Percentiles rank a stretch among this genome's conserved stretches.
phyloP scores from a whole-genome alignment of 2,113 vertebrate species.

The Todiramphus chloris region DNA sequence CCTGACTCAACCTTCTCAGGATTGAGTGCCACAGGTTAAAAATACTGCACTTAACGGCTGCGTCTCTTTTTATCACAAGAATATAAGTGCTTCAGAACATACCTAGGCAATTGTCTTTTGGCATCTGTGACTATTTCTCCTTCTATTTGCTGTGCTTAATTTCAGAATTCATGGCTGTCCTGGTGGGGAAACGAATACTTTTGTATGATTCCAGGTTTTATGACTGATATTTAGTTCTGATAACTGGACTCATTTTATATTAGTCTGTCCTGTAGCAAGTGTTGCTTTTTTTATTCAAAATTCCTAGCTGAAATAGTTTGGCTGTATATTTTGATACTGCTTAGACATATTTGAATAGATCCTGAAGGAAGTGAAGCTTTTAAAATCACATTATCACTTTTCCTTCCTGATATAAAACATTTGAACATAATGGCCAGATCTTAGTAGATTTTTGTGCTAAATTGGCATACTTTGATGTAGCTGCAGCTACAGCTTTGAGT shows the following conservation, averaged over 20 bases:
- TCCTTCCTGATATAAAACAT: neutral
- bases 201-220: neutral
- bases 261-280: neutral
- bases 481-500: neutral
- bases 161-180: neutral
- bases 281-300: neutral
- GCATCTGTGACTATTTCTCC: neutral
- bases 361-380: neutral
- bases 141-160: neutral
- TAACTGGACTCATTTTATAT: neutral
- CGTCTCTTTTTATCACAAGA: accelerated
- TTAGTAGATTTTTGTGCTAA: neutral
- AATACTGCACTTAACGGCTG: neutral
- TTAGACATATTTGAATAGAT: neutral
- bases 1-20: neutral
- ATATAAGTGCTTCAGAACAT: neutral
- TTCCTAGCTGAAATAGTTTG: neutral
- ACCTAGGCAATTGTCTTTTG: neutral
- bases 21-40: neutral
- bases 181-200: neutral
- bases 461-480: neutral
- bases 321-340: neutral
- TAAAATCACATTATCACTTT: neutral
- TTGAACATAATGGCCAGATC: neutral
- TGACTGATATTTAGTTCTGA: neutral